Evolutionary conservation across 1,140 invertebrate genomes (phyloP).

Genomic region (Gryllus bimaculatus): DNA sequence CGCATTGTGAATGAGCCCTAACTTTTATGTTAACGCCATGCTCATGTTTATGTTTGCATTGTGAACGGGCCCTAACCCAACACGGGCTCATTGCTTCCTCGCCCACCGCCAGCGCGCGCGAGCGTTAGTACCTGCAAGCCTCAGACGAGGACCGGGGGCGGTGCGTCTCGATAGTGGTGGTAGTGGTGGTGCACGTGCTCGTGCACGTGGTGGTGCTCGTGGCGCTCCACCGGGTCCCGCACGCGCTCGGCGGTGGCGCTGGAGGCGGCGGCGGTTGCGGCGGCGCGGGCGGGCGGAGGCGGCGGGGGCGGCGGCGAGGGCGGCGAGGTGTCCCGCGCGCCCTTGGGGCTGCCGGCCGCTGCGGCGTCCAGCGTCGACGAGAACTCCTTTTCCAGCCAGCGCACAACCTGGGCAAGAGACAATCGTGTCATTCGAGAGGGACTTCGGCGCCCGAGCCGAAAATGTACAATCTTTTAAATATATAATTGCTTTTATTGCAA

Average conservation of each 20-base stretch:
- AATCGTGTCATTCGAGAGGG: not conserved
- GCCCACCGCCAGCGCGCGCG: too few species aligned
- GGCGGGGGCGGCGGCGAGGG: slow-evolving; percentile 17
- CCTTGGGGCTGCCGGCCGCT: slow-evolving; percentile 15
- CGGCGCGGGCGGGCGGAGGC: slow-evolving; percentile 28
- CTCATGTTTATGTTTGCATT: too few species aligned
- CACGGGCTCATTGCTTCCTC: too few species aligned
- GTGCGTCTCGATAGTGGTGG: slow-evolving; percentile 55
- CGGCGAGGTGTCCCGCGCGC: not conserved
- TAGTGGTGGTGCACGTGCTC: slow-evolving; percentile 78
- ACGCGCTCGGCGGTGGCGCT: slow-evolving; percentile 23
- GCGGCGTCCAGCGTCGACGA: slow-evolving; percentile 26
- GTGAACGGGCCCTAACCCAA: too few species aligned
- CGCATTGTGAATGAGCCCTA: too few species aligned
- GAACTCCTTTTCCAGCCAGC: slow-evolving; percentile 47
- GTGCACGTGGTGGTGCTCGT: slow-evolving; percentile 60
- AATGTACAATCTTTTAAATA: too few species aligned
- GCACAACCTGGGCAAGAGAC: slow-evolving; percentile 53
- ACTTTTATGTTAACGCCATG: too few species aligned
- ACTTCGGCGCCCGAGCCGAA: too few species aligned
- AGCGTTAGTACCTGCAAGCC: not conserved
- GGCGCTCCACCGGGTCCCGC: slow-evolving; percentile 32
- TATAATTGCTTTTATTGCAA: too few species aligned
- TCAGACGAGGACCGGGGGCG: not conserved
- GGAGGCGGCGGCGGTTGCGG: slow-evolving; percentile 24